phyloP scores from a whole-genome alignment of 2,797 vertebrate species.

The Chiroxiphia lanceolata region DNA sequence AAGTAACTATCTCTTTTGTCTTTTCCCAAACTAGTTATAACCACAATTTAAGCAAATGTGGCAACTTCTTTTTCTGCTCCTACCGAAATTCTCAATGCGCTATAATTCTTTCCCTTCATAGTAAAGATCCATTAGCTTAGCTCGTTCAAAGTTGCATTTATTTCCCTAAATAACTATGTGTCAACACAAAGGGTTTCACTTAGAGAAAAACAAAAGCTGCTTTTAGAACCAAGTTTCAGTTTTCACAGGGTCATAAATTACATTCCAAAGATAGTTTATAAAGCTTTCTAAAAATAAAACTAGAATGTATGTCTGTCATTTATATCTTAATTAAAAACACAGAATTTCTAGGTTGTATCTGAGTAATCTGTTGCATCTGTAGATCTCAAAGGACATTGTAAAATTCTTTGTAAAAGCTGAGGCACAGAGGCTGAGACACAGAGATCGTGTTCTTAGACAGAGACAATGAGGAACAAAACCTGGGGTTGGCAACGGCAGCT shows the following conservation, averaged over 20 bases:
- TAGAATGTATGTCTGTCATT: not conserved
- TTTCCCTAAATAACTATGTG: slow-evolving; percentile 40
- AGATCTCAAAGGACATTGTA: not conserved
- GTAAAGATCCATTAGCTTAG: slow-evolving; percentile 43
- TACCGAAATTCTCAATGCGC: slow-evolving; percentile 38
- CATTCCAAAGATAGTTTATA: slow-evolving; percentile 42
- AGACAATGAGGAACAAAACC: not conserved
- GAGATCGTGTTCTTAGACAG: not conserved
- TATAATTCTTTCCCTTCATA: slow-evolving; percentile 47
- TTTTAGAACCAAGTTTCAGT: slow-evolving; percentile 27
- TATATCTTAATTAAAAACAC: slow-evolving; percentile 43
- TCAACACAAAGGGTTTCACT: slow-evolving; percentile 46
- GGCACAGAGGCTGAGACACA: not conserved
- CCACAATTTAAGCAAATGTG: slow-evolving; percentile 61
- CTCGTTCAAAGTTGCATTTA: slow-evolving; percentile 37
- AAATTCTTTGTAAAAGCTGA: slow-evolving; percentile 30
- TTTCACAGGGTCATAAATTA: slow-evolving; percentile 34
- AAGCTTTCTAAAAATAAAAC: slow-evolving; percentile 27
- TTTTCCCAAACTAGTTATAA: slow-evolving; percentile 64
- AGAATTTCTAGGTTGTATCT: not conserved
- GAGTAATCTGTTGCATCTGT: slow-evolving; percentile 26
- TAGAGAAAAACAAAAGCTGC: slow-evolving; percentile 30
- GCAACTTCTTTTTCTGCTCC: slow-evolving; percentile 53
- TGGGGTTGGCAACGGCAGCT: not conserved
- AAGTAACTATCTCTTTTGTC: slow-evolving; percentile 61